A percentile compares a stretch with the other conserved stretches of the same genome.
Evolutionary conservation across 2,888 invertebrate species (phyloP).

Genomic region (Andricus quercusramuli): DNA sequence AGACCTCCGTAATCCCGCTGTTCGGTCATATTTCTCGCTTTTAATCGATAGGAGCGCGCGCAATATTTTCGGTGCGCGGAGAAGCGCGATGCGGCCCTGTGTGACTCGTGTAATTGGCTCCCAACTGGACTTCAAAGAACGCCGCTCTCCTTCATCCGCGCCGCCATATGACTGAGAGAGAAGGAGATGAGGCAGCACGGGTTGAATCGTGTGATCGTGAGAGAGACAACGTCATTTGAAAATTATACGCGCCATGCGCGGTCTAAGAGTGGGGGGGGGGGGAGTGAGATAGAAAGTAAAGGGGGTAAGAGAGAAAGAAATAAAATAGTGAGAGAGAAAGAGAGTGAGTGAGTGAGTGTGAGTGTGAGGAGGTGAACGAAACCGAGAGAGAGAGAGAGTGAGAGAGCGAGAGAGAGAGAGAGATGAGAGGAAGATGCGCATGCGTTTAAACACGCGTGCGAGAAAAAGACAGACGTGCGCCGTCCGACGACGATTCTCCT

Average conservation of each 20-base stretch:
- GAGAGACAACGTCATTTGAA: constrained; percentile 66
- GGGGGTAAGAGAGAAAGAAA: constrained; percentile 45
- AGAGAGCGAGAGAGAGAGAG: constrained; percentile 41
- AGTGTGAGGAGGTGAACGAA: no score
- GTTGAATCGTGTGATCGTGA: constrained; percentile 46
- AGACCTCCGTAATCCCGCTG: constrained; percentile 43
- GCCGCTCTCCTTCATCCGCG: constrained; percentile 78
- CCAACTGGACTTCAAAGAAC: constrained; percentile 79
- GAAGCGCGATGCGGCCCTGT: constrained; percentile 75
- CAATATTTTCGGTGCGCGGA: constrained; percentile 67
- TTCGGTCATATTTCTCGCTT: constrained; percentile 70
- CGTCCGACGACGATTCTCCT: constrained; percentile 43
- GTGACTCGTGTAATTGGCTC: constrained; percentile 79
- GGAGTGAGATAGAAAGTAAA: constrained; percentile 50
- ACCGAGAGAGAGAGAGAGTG: constrained; percentile 42
- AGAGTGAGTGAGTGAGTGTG: constrained; percentile 44
- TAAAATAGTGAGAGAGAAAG: constrained; percentile 50
- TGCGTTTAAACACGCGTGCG: constrained; percentile 34
- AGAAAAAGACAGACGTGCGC: constrained; percentile 43
- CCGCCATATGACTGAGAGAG: constrained; percentile 73
- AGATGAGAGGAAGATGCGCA: constrained; percentile 38
- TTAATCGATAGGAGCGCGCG: constrained; percentile 70
- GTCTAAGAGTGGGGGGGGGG: constrained; percentile 56
- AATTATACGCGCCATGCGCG: constrained; percentile 74
- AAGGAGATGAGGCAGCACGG: constrained; percentile 50